Evolutionary conservation across 2,888 invertebrate genomes (phyloP).

Genomic region (Lobophora halterata): DNA sequence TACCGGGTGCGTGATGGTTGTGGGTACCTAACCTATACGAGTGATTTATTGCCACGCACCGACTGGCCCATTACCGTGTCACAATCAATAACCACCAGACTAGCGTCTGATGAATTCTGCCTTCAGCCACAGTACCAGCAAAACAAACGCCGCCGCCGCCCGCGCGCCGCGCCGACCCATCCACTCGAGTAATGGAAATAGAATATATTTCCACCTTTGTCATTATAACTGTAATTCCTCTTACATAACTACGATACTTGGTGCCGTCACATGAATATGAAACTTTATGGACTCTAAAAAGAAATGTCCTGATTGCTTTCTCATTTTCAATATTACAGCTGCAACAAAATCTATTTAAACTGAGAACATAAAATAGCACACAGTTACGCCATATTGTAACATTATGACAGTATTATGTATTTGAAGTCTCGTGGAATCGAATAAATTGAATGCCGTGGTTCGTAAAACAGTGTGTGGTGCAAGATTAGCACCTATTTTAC

Average conservation of each 20-base stretch:
- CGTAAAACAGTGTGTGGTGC: conserved; percentile 18
- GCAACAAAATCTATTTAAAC: conserved; percentile 20
- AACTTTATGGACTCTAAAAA: conserved; percentile 36
- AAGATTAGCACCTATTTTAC: conserved; percentile 14
- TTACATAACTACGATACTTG: conserved; percentile 25
- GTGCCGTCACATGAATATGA: conserved; percentile 34
- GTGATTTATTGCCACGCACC: conserved; percentile 62
- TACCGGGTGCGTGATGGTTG: conserved; percentile 5
- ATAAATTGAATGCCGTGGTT: conserved; percentile 22
- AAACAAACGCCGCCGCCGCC: conserved; percentile 11
- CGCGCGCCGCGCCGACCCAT: conserved; percentile 11
- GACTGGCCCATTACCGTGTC: conserved; percentile 61
- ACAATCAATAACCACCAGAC: conserved; percentile 66
- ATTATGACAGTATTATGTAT: conserved; percentile 26
- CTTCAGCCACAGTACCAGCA: conserved; percentile 26
- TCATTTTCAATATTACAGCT: conserved; percentile 19
- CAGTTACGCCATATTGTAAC: conserved; percentile 19
- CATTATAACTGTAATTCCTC: conserved; percentile 14
- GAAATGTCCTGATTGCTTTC: conserved; percentile 27
- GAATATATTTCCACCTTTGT: conserved; percentile 10
- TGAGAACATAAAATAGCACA: conserved; percentile 16
- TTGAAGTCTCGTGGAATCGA: conserved; percentile 15
- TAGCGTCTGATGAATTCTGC: conserved; percentile 53
- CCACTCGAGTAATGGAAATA: conserved; percentile 7
- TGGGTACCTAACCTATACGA: conserved; percentile 18